Evolutionary conservation across 1,140 invertebrate species (phyloP).

Genomic region (Aradophagus sp.): DNA sequence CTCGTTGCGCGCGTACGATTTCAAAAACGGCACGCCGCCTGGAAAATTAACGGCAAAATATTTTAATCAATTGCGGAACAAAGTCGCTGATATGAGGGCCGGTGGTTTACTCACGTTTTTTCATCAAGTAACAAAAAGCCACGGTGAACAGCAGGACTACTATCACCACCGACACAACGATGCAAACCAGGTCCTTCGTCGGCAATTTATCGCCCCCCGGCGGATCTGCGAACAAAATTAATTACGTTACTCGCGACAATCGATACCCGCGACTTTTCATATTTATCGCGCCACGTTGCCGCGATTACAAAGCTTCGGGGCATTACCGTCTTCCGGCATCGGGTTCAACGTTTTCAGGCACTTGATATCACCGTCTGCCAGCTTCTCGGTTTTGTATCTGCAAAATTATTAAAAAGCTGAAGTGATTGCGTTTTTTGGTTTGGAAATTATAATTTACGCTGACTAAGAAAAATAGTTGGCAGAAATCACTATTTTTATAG

Average conservation of each 20-base stretch:
- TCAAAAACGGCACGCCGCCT: conserved; percentile 49
- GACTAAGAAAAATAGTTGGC: no score
- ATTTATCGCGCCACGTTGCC: background rate
- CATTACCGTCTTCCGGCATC: conserved; percentile 24
- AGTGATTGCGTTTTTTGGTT: no score
- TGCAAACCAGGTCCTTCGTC: conserved; percentile 7
- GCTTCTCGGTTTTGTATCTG: conserved; percentile 29
- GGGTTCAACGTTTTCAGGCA: conserved; percentile 23
- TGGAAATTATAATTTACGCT: no score
- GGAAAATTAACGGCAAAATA: conserved; percentile 33
- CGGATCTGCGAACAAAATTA: conserved; percentile 34
- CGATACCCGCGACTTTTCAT: conserved; percentile 9
- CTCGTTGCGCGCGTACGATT: conserved; percentile 24
- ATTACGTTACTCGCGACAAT: conserved; percentile 22
- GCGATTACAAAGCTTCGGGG: background rate
- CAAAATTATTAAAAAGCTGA: background rate
- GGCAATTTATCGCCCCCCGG: conserved; percentile 23
- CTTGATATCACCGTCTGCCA: conserved; percentile 31
- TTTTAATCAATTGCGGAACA: conserved; percentile 27
- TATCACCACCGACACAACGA: conserved; percentile 27
- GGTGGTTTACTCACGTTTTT: conserved; percentile 42
- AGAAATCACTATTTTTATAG: no score
- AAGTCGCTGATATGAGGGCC: background rate
- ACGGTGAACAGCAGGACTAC: conserved; percentile 3
- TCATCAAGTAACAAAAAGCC: conserved; percentile 26